A percentile compares a stretch with the other conserved stretches of the same genome.
phyloP scores from a whole-genome alignment of 2,888 invertebrate genomes.

The Itoplectis maculator region DNA sequence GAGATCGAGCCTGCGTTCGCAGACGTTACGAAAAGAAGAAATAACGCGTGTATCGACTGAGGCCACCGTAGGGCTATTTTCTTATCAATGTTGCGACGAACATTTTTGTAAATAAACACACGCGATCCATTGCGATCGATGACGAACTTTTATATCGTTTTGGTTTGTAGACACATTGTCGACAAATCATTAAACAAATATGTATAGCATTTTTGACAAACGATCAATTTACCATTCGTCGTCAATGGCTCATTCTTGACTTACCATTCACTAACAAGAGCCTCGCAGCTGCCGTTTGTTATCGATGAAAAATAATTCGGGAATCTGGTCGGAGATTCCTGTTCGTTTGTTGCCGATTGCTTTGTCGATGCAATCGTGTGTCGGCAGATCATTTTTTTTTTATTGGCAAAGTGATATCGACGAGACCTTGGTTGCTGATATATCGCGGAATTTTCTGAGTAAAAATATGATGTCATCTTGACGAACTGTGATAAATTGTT shows the following conservation, averaged over 20 bases:
- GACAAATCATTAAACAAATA: too few relatives aligned
- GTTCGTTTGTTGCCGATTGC: not conserved
- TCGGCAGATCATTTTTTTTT: not conserved
- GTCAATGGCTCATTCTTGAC: not conserved
- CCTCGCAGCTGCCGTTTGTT: not conserved
- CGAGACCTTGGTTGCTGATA: not conserved
- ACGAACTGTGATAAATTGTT: not conserved
- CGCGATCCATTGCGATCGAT: not conserved
- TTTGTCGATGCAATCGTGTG: not conserved
- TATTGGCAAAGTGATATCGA: not conserved
- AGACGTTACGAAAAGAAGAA: slow-evolving; percentile 53
- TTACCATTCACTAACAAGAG: slow-evolving; percentile 1
- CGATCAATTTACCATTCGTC: slow-evolving; percentile 17
- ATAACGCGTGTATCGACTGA: slow-evolving; percentile 62
- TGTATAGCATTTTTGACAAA: not conserved
- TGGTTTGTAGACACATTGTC: not conserved
- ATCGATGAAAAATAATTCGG: not conserved
- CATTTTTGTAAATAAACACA: not conserved
- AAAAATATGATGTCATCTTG: not conserved
- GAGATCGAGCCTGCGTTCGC: slow-evolving; percentile 66
- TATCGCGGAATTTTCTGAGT: not conserved
- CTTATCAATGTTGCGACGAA: not conserved
- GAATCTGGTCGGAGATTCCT: not conserved
- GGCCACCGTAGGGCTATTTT: slow-evolving; percentile 18
- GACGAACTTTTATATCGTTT: not conserved